phyloP scores from a whole-genome alignment of 2,113 vertebrate genomes.

The Crotalus horridus region DNA sequence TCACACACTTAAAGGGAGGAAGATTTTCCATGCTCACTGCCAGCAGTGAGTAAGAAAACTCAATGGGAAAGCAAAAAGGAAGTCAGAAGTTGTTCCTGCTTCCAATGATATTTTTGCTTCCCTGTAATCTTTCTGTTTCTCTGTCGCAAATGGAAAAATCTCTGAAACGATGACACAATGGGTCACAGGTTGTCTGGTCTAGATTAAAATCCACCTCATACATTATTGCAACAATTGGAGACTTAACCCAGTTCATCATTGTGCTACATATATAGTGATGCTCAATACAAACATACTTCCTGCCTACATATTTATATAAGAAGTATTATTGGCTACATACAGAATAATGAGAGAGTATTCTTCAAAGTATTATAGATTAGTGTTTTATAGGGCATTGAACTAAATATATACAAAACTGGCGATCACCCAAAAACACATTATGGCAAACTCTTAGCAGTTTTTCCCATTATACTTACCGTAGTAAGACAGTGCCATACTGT shows the following conservation, averaged over 20 bases:
- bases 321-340: neutral
- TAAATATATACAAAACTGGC: slow-evolving; percentile 1
- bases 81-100: neutral
- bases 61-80: neutral
- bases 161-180: neutral
- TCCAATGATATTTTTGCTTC: neutral
- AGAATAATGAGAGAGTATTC: neutral
- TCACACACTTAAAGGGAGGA: neutral
- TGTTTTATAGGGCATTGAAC: neutral
- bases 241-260: neutral
- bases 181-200: neutral
- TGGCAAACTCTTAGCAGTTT: neutral
- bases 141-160: neutral
- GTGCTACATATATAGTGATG: neutral
- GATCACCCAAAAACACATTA: slow-evolving; percentile 2
- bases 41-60: neutral
- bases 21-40: neutral
- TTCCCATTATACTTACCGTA: slow-evolving; percentile 2
- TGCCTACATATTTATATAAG: neutral
- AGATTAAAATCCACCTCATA: neutral
- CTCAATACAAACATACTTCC: neutral
- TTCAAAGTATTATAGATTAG: slow-evolving; percentile 6
- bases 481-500: slow-evolving; percentile 72
- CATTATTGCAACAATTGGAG: neutral
- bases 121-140: neutral